A percentile compares a stretch with the other conserved stretches of the same genome.
These are phyloP conservation scores for Pardalotus punctatus DNA, from an alignment of 2,113 vertebrate genomes.

Conservation along the genomic window DNA sequence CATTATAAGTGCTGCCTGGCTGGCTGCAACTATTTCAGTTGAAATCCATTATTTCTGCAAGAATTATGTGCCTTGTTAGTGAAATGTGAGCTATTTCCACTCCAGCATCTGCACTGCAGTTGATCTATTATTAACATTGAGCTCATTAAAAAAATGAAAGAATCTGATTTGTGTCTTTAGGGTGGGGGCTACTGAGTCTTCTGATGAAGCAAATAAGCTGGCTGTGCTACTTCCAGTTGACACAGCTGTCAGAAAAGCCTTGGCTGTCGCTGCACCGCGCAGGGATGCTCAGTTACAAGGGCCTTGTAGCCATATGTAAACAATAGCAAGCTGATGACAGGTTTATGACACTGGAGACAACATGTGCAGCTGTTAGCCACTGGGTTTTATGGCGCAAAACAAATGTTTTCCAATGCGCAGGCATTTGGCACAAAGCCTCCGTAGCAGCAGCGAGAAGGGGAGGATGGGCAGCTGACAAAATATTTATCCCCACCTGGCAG, in stretches of 20 bases:
- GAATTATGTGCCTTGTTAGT: constrained; percentile 78
- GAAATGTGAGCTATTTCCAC: constrained; percentile 73
- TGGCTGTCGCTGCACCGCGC: not conserved
- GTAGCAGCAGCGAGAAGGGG: not conserved
- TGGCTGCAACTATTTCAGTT: constrained; percentile 70
- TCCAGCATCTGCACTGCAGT: constrained; percentile 75
- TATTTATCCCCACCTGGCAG: not conserved
- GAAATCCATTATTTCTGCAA: constrained; percentile 77
- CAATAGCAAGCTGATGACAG: constrained; percentile 70
- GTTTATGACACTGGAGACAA: constrained; percentile 71
- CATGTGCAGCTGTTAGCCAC: constrained; percentile 70
- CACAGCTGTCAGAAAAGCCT: constrained; percentile 74
- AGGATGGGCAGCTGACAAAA: not conserved
- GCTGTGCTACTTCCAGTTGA: constrained; percentile 62
- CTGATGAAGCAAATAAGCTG: constrained; percentile 63
- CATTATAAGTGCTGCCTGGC: constrained; percentile 71
- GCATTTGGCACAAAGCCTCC: not conserved
- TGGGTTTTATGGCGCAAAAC: constrained; percentile 49
- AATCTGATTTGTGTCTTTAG: constrained; percentile 71
- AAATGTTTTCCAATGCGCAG: constrained; percentile 48
- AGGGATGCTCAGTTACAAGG: constrained; percentile 60
- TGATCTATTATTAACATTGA: constrained; percentile 76
- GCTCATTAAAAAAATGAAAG: constrained; percentile 72
- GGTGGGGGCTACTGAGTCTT: not conserved
- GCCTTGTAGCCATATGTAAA: constrained; percentile 78